Base-by-base conservation (phyloP, 1,140 invertebrate species). In the Nautilus pompilius region DNA sequence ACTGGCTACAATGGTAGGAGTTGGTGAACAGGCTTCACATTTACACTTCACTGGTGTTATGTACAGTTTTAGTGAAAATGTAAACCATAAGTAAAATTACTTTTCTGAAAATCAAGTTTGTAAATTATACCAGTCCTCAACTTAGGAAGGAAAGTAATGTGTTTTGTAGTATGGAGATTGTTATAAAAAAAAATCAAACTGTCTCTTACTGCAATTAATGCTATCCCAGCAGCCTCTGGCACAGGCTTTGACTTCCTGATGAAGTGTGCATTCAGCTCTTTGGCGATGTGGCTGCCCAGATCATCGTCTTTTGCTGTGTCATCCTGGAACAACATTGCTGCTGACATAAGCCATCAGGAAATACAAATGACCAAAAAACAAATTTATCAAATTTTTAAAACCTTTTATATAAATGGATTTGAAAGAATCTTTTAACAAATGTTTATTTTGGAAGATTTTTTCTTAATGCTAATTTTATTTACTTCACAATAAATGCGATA, bases 201-300 rank as follows among this genome's bases (percentile, higher is more conserved):
- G n/a, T n/a, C n/a, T n/a, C 80, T 82, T 78, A 82, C 81, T 65
- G 80, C 70, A 58, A 82, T 79, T 30, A 82, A 68, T 36, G 73
- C 71, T 62, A 83, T 76, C 48, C 76, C 81, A 62, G 80, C 81
- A 54, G 74, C 71, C 54, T 80, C 75, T 57, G 73, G 67, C 45
- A 73, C 72, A 41, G 72, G 68, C 54, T 78, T 76, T 20, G 71
- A 68, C 60, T 72, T 75, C 36, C 79, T 79, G 59, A 76, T 75
- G 70, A 83, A 82, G 64, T 83, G 76, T 41, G 78, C 66, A 30
- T 72, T 76, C 17, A 84, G 69, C 71, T 81, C 74, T 48, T 79
- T 72, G 49, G 76, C 73, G 5, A 83, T 74, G 51, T 75, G 68
- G 15, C 68, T 54, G 46, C 80, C 76, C 49, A 82, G 67, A 60